Evolutionary conservation across 1,140 invertebrate genomes (phyloP), one percentile per base, ranked within the genome.

Genomic region (Hesperophylax magnus): DNA sequence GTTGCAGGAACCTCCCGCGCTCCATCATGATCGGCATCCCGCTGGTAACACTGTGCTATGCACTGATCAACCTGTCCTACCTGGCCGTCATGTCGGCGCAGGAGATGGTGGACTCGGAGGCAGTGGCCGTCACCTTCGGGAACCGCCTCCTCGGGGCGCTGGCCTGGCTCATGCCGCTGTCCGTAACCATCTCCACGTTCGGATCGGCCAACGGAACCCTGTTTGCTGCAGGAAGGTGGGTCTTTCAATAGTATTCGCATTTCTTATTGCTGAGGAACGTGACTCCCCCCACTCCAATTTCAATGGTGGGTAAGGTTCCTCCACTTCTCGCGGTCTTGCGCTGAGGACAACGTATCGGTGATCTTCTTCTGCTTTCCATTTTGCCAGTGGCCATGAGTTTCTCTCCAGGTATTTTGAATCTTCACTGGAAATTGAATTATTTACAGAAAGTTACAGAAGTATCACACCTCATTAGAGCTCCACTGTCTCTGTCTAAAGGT

Each of bases 11-110:
- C 89, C 92, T 99, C 65, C 98, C 98, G 7, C 93, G 96, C 74
- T 97, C 98, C 24, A 99, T 99, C 79, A 95, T 98, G 87, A 98
- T 99, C 85, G 98, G 97, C 0, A 98, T 98, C 87, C 97, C 97
- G 17, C 89, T 99, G 84, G 97, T 99, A 20, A 99, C 98, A 0
- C 88, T 98, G 14, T 98, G 98, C 87, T 99, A 99, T 89, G 94
- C 97, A 6, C 91, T 99, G 60, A 97, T 99, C 85, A 99, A 99
- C 88, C 92, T 99, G 75, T 98, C 98, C 9, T 99, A 99, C 88
- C 91, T 99, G 88, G 96, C 98, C 4, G 98, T 98, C 22, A 98
- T 99, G 93, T 97, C 97, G 67, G 95, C 96, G 0, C 93, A 93
- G 79, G 97, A 99, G 89, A 97, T 99, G 93, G 93, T 97, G n/a